A percentile compares a stretch with the other conserved stretches of the same genome.
phyloP scores from a whole-genome alignment of 2,888 invertebrate species.

The Drosophila robusta region DNA sequence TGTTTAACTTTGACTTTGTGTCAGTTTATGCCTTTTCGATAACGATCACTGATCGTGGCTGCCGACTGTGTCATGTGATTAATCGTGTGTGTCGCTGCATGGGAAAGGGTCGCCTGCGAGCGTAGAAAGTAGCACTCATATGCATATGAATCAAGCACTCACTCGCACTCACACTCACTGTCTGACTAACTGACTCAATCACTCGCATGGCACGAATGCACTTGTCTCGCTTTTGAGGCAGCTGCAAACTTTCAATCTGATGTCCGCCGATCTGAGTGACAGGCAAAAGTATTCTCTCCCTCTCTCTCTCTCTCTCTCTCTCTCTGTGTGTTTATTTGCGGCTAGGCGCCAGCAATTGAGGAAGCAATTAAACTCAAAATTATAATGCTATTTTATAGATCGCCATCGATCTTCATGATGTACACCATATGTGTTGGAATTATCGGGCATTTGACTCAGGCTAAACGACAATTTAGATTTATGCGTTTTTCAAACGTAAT shows the following conservation, averaged over 20 bases:
- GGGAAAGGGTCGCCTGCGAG: conserved; percentile 63
- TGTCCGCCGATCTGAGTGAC: conserved; percentile 44
- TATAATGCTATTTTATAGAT: conserved; percentile 37
- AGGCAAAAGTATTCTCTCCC: conserved; percentile 16
- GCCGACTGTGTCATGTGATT: conserved; percentile 66
- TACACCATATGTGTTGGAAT: conserved; percentile 46
- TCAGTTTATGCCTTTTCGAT: conserved; percentile 69
- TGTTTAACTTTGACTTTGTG: conserved; percentile 78
- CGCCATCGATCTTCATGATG: conserved; percentile 42
- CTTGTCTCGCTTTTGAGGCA: conserved; percentile 50
- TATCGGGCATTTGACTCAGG: conserved; percentile 8
- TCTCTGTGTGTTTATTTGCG: not conserved
- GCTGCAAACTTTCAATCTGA: conserved; percentile 62
- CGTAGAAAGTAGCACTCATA: conserved; percentile 77
- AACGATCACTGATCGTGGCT: conserved; percentile 69
- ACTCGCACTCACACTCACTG: conserved; percentile 9
- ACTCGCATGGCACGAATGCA: conserved; percentile 32
- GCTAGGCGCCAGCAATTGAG: conserved; percentile 57
- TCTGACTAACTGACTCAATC: conserved; percentile 30
- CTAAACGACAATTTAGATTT: conserved; percentile 72
- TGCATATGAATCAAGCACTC: conserved; percentile 56
- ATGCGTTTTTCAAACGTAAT: conserved; percentile 44
- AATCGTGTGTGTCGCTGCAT: conserved; percentile 70
- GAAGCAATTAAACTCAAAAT: conserved; percentile 56
- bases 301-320: not conserved